Evolutionary conservation across 2,888 invertebrate species (phyloP).

Genomic region (Conomelus anceps): DNA sequence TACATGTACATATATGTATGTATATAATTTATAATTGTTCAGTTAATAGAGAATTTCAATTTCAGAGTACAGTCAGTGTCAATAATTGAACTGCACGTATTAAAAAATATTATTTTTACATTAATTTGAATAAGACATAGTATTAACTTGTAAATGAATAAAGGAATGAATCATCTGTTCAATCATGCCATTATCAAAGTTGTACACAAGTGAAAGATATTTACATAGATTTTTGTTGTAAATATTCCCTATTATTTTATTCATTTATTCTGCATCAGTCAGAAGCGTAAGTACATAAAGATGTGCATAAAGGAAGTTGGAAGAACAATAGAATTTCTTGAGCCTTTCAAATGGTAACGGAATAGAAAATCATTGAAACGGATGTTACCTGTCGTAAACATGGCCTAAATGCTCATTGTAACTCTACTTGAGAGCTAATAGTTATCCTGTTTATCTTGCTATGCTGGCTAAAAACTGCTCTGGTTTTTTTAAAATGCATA

Average conservation of each 20-base stretch:
- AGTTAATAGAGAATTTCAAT: no score
- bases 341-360: background rate
- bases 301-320: background rate
- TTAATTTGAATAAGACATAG: background rate
- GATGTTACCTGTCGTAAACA: background rate
- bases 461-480: no score
- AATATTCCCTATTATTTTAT: background rate
- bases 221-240: background rate
- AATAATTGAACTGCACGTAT: background rate
- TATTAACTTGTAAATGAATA: background rate
- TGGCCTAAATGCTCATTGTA: background rate
- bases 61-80: background rate
- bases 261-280: background rate
- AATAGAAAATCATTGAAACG: background rate
- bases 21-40: no score
- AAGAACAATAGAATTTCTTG: background rate
- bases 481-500: no score
- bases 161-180: background rate
- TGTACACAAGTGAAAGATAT: background rate
- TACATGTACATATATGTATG: no score
- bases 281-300: background rate
- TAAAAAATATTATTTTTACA: no score
- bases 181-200: background rate
- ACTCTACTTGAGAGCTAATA: no score
- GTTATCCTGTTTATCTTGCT: no score